These are phyloP conservation scores for Pyrrhia umbra DNA, from an alignment of 2,888 invertebrate genomes.

Conservation along the genomic window DNA sequence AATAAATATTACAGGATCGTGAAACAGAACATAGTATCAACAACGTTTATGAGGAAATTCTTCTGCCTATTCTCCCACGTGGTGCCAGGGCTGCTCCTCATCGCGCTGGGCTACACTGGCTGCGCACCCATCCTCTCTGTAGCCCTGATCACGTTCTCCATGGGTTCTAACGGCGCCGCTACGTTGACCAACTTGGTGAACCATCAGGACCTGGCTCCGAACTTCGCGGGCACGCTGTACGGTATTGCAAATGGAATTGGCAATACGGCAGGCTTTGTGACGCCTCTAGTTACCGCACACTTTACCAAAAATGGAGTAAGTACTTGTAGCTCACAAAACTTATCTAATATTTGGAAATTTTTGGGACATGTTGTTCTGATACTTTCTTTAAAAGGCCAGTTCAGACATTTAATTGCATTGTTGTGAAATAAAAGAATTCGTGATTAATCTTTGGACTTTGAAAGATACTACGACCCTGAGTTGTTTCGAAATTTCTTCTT, in stretches of 20 bases:
- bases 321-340: too few species aligned
- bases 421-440: background rate
- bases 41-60: slow-evolving; percentile 91
- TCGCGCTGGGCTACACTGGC: slow-evolving; percentile 90
- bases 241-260: slow-evolving; percentile 94
- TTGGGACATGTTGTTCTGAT: too few species aligned
- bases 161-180: slow-evolving; percentile 92
- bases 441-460: too few species aligned
- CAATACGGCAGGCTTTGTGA: slow-evolving; percentile 93
- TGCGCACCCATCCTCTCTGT: slow-evolving; percentile 92
- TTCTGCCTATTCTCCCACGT: slow-evolving; percentile 92
- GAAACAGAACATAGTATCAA: slow-evolving; percentile 83
- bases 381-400: too few species aligned
- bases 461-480: background rate
- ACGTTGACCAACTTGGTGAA: slow-evolving; percentile 91
- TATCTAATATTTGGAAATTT: too few species aligned
- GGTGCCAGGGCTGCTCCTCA: slow-evolving; percentile 87
- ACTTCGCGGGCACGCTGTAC: slow-evolving; percentile 94
- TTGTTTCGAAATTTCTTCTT: background rate
- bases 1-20: slow-evolving; percentile 81
- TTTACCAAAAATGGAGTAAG: slow-evolving; percentile 90
- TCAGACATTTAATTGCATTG: too few species aligned
- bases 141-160: slow-evolving; percentile 92
- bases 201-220: slow-evolving; percentile 94
- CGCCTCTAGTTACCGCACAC: slow-evolving; percentile 93